phyloP scores from a whole-genome alignment of 2,113 vertebrate species.

The Lagenorhynchus albirostris region DNA sequence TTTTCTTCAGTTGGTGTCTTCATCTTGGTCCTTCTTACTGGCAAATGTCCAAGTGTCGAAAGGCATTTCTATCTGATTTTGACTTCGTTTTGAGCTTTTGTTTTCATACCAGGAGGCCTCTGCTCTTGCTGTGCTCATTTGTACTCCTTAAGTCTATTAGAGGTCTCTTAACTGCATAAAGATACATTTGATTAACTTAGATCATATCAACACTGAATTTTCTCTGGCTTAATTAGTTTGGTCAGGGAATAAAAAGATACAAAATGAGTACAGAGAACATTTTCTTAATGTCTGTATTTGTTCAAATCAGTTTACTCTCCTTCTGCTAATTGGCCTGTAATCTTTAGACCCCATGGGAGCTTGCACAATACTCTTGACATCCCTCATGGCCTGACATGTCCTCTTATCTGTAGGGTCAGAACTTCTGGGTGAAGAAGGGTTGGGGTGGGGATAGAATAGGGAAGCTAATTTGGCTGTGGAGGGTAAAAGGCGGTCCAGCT shows the following conservation, averaged over 20 bases:
- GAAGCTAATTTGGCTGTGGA: neutral
- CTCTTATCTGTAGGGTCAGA: neutral
- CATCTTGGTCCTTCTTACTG: neutral
- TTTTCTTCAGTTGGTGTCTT: neutral
- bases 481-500: neutral
- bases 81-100: neutral
- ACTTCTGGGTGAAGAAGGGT: neutral
- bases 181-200: neutral
- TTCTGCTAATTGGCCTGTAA: neutral
- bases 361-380: neutral
- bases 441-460: no score
- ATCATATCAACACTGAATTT: neutral
- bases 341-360: neutral
- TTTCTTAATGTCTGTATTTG: neutral
- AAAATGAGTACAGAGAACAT: neutral
- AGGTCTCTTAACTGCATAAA: neutral
- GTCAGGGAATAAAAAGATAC: neutral
- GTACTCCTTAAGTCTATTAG: neutral
- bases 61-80: neutral
- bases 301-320: neutral
- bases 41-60: neutral
- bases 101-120: neutral
- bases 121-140: neutral
- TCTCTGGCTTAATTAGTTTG: constrained; percentile 34
- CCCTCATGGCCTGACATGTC: neutral